phyloP scores from a whole-genome alignment of 2,797 vertebrate genomes.

The Hylomyscus alleni region DNA sequence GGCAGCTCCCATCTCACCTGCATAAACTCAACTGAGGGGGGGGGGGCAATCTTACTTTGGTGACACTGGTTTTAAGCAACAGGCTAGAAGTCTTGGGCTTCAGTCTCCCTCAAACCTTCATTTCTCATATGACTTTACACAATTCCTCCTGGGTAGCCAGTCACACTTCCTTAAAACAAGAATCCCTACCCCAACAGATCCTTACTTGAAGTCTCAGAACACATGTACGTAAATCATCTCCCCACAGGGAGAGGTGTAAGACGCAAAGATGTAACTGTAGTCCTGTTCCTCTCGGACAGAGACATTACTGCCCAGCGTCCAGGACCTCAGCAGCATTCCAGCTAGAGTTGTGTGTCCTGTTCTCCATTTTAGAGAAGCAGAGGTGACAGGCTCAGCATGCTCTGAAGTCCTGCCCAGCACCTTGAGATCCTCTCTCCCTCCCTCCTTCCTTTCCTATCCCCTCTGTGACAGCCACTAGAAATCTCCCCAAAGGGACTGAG shows the following conservation, averaged over 20 bases:
- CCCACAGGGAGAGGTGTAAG: constrained; percentile 61
- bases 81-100: background rate
- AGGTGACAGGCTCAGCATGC: background rate
- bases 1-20: background rate
- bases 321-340: background rate
- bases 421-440: background rate
- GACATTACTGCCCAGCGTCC: constrained; percentile 44
- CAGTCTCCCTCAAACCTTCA: background rate
- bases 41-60: constrained; percentile 8
- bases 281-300: background rate
- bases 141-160: constrained; percentile 1
- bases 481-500: background rate
- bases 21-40: constrained; percentile 30
- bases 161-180: background rate
- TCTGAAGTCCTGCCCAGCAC: background rate
- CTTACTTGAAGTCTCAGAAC: constrained; percentile 43
- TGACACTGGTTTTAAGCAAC: constrained; percentile 20
- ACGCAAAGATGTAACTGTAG: constrained; percentile 70
- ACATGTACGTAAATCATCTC: constrained; percentile 18
- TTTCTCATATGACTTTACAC: constrained; percentile 28
- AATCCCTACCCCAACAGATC: background rate
- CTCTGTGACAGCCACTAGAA: background rate
- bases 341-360: background rate
- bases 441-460: background rate
- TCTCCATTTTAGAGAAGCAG: constrained; percentile 39